Evolutionary conservation across 2,888 invertebrate genomes (phyloP).

Genomic region (Hesperia comma): DNA sequence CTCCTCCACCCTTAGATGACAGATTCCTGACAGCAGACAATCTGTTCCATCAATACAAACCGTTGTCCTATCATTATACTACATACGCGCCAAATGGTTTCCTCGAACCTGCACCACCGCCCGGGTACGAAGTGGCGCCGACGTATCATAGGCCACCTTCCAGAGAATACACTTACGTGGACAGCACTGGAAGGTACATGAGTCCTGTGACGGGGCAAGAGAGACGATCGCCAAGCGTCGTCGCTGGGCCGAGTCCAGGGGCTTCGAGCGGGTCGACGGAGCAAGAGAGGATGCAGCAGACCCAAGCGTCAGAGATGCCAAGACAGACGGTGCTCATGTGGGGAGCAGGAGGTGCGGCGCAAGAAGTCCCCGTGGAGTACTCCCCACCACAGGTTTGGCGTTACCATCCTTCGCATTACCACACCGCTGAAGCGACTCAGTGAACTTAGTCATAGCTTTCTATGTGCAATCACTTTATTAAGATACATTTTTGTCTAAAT

Average conservation of each 20-base stretch:
- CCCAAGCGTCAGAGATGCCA: slow-evolving; percentile 84
- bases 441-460: slow-evolving; percentile 56
- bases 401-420: slow-evolving; percentile 78
- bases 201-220: slow-evolving; percentile 86
- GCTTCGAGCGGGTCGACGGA: slow-evolving; percentile 75
- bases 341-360: slow-evolving; percentile 86
- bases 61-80: slow-evolving; percentile 92
- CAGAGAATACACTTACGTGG: slow-evolving; percentile 84
- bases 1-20: slow-evolving; percentile 85
- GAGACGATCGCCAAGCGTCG: slow-evolving; percentile 85
- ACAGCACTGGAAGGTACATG: slow-evolving; percentile 83
- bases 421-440: slow-evolving; percentile 81
- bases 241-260: slow-evolving; percentile 77
- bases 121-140: slow-evolving; percentile 83
- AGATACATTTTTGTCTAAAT: slow-evolving; percentile 14
- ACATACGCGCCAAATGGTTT: slow-evolving; percentile 93
- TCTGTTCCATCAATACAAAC: slow-evolving; percentile 94
- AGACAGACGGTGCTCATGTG: slow-evolving; percentile 97
- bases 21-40: slow-evolving; percentile 93
- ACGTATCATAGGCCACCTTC: slow-evolving; percentile 86
- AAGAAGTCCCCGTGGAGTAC: slow-evolving; percentile 76
- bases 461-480: slow-evolving; percentile 57
- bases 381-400: slow-evolving; percentile 82
- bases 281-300: slow-evolving; percentile 70
- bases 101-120: slow-evolving; percentile 88